These are phyloP conservation scores for Drosophila borborema DNA, from an alignment of 2,888 invertebrate species.

Conservation along the genomic window DNA sequence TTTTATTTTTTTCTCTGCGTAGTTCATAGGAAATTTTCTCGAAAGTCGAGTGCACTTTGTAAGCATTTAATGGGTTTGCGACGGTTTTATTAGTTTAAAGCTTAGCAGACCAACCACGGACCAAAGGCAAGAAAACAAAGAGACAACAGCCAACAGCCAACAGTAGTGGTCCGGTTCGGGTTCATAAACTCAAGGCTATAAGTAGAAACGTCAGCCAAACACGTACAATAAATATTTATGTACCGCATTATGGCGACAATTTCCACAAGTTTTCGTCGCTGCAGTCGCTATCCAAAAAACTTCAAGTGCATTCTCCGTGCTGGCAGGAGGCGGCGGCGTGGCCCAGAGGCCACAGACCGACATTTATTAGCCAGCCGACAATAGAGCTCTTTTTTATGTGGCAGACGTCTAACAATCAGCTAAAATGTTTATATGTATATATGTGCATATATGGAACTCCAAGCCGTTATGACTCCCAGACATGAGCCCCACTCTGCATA, in stretches of 20 bases:
- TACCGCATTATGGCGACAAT: conserved; percentile 53
- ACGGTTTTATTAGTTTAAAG: conserved; percentile 47
- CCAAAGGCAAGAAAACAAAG: conserved; percentile 24
- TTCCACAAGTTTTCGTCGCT: conserved; percentile 39
- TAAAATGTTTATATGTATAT: neutral
- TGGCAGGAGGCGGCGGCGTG: conserved; percentile 13
- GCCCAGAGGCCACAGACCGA: conserved; percentile 6
- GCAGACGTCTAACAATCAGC: conserved; percentile 27
- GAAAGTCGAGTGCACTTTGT: conserved; percentile 6
- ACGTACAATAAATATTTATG: conserved; percentile 68
- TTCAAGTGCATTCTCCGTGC: conserved; percentile 31
- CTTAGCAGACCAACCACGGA: conserved; percentile 20
- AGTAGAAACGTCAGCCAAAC: conserved; percentile 36
- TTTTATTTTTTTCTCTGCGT: conserved; percentile 13
- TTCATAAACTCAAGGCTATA: conserved; percentile 41
- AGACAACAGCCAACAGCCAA: conserved; percentile 5
- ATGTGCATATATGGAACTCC: neutral
- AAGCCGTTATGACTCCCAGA: neutral
- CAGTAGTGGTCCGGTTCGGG: conserved; percentile 20
- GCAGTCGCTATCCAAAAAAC: conserved; percentile 34
- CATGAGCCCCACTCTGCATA: neutral
- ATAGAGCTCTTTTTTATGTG: conserved; percentile 19
- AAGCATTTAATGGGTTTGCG: conserved; percentile 30
- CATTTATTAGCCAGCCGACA: conserved; percentile 34
- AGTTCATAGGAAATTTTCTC: conserved; percentile 32